Evolutionary conservation across 2,797 vertebrate species (phyloP).

Genomic region (Clamator glandarius): DNA sequence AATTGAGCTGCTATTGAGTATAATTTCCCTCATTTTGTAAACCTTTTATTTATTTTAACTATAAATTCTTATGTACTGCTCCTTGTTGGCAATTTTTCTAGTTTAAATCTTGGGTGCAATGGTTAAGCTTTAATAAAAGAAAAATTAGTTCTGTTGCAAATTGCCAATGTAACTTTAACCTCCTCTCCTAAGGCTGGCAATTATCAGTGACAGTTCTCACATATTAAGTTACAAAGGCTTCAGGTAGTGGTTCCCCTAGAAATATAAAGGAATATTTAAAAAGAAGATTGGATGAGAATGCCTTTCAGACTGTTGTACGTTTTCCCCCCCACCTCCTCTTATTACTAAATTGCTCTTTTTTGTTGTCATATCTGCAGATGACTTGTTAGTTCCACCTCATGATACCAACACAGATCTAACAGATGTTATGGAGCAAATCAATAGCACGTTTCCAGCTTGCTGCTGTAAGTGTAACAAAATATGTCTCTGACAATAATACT

Average conservation of each 20-base stretch:
- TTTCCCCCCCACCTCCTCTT: not conserved
- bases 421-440: conserved; percentile 97
- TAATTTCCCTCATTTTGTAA: not conserved
- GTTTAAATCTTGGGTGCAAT: not conserved
- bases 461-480: conserved; percentile 85
- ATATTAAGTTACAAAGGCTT: not conserved
- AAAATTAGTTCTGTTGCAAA: conserved; percentile 2
- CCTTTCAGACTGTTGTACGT: not conserved
- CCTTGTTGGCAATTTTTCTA: not conserved
- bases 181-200: not conserved
- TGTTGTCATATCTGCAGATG: conserved; percentile 76
- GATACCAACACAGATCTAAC: conserved; percentile 92
- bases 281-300: not conserved
- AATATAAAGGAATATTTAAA: not conserved
- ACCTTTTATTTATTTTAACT: conserved; percentile 22
- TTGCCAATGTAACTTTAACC: not conserved
- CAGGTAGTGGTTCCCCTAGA: not conserved
- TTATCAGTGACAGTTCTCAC: not conserved
- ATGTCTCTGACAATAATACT: not conserved
- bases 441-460: conserved; percentile 93
- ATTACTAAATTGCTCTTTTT: not conserved
- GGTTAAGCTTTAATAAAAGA: conserved; percentile 32
- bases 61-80: not conserved
- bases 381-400: conserved; percentile 86
- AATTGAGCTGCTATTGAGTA: not conserved